These are phyloP conservation scores for Tiliqua scincoides DNA, from an alignment of 2,113 vertebrate genomes.

Conservation along the genomic window DNA sequence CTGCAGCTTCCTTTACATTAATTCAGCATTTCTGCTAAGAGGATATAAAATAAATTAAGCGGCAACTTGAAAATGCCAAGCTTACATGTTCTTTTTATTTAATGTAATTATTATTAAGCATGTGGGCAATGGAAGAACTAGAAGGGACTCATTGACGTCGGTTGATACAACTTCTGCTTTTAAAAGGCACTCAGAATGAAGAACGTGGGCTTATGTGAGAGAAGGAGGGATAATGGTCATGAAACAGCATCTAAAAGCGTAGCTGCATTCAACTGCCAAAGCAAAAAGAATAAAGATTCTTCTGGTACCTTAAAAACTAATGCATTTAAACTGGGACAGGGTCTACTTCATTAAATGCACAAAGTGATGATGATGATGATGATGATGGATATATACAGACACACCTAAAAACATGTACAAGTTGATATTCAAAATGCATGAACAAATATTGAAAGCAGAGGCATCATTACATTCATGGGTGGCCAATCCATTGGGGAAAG, in stretches of 20 bases:
- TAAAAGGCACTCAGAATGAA: conserved; percentile 15
- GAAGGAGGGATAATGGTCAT: neutral
- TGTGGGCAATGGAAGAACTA: neutral
- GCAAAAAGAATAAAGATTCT: neutral
- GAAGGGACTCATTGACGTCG: neutral
- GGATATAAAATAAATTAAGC: conserved; percentile 3
- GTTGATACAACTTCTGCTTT: conserved; percentile 33
- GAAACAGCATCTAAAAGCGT: neutral
- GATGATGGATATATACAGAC: too few relatives aligned
- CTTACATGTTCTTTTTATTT: neutral
- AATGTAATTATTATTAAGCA: neutral
- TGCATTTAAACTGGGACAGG: neutral
- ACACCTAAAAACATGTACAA: too few relatives aligned
- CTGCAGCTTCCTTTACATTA: neutral
- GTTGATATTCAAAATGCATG: too few relatives aligned
- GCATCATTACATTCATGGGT: too few relatives aligned
- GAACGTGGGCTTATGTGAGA: neutral
- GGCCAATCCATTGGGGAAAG: too few relatives aligned
- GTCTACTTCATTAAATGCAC: neutral
- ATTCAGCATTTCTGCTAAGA: conserved; percentile 7
- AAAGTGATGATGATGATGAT: too few relatives aligned
- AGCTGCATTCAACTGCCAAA: neutral
- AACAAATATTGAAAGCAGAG: too few relatives aligned
- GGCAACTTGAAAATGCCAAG: neutral
- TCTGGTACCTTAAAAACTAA: neutral